These are phyloP conservation scores for Neofelis nebulosa DNA, from an alignment of 2,113 vertebrate species.

Conservation along the genomic window DNA sequence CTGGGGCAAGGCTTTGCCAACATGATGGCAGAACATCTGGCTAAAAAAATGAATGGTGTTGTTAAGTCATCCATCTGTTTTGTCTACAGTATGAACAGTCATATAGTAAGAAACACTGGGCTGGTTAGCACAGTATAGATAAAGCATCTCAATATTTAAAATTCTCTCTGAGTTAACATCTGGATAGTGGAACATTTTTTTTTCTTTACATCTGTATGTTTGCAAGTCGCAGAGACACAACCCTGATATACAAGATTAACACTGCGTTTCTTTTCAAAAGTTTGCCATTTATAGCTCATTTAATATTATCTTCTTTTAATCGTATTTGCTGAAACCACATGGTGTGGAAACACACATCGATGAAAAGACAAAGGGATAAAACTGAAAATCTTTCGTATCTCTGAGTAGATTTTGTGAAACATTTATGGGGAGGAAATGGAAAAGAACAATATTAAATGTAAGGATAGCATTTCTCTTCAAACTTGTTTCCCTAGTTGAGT, in stretches of 20 bases:
- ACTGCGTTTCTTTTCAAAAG: not conserved
- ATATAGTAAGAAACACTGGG: slow-evolving; percentile 27
- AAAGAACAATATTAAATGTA: not conserved
- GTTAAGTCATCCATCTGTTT: slow-evolving; percentile 69
- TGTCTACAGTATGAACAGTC: slow-evolving; percentile 23
- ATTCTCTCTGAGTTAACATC: slow-evolving; percentile 45
- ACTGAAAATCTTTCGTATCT: not conserved
- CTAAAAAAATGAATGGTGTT: slow-evolving; percentile 46
- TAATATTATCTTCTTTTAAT: not conserved
- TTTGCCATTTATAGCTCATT: slow-evolving; percentile 20
- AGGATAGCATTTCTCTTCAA: not conserved
- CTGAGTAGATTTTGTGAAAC: slow-evolving; percentile 1
- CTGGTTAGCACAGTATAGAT: slow-evolving; percentile 44
- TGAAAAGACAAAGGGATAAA: slow-evolving; percentile 5
- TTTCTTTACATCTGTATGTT: slow-evolving; percentile 28
- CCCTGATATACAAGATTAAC: not conserved
- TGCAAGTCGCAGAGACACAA: not conserved
- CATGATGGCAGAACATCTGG: slow-evolving; percentile 66
- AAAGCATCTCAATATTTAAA: slow-evolving; percentile 33
- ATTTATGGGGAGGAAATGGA: not conserved
- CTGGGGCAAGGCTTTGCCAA: slow-evolving; percentile 36
- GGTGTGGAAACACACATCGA: not conserved
- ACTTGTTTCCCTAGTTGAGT: not conserved
- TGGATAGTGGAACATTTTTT: not conserved
- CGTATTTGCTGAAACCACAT: not conserved